phyloP scores from a whole-genome alignment of 2,113 vertebrate genomes.

The Pollachius pollachius region DNA sequence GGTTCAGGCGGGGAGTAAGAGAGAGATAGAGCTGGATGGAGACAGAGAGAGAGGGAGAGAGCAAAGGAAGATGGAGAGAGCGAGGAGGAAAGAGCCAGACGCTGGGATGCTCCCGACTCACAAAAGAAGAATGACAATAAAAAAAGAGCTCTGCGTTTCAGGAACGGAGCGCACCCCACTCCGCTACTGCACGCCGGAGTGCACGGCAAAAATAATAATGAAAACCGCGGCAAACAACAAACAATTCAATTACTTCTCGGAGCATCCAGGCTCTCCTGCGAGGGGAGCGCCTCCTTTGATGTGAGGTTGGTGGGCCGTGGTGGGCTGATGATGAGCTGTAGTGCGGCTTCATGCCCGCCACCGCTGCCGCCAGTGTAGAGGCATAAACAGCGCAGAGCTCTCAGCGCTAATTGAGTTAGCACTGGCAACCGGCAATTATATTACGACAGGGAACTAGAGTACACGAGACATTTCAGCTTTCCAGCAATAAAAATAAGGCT shows the following conservation, averaged over 20 bases:
- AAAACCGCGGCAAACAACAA: constrained; percentile 66
- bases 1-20: constrained; percentile 5
- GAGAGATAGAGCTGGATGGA: constrained; percentile 24
- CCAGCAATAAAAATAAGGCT: too few species aligned
- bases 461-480: too few species aligned
- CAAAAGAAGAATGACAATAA: background rate
- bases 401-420: constrained; percentile 64
- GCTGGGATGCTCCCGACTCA: too few species aligned
- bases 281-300: constrained; percentile 55
- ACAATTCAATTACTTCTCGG: constrained; percentile 71
- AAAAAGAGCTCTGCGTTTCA: constrained; percentile 21
- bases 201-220: constrained; percentile 4
- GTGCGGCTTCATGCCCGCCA: constrained; percentile 12
- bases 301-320: constrained; percentile 53
- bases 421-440: constrained; percentile 60
- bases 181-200: constrained; percentile 26
- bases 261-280: constrained; percentile 28
- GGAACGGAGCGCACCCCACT: constrained; percentile 32
- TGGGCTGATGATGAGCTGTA: constrained; percentile 52
- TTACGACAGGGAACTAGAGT: constrained; percentile 46
- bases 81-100: background rate
- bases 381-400: constrained; percentile 54
- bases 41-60: background rate
- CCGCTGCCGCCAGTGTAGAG: constrained; percentile 2
- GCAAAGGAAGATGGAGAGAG: constrained; percentile 1